phyloP scores from a whole-genome alignment of 2,797 vertebrate genomes.

The Karalla daura region DNA sequence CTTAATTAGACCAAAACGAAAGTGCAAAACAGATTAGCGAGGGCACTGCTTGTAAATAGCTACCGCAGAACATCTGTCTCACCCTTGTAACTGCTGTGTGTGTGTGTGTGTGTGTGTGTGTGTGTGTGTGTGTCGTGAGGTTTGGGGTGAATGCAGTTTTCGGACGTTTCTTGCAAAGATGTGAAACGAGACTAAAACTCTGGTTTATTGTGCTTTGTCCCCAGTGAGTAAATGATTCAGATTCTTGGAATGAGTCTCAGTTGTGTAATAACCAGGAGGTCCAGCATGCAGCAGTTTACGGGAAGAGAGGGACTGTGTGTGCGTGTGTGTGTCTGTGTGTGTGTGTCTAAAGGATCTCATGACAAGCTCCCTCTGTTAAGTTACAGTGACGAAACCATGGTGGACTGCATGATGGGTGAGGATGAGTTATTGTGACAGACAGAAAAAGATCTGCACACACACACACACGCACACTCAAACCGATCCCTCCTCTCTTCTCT shows the following conservation, averaged over 20 bases:
- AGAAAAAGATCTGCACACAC: background rate
- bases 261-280: background rate
- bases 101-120: slow-evolving; percentile 7
- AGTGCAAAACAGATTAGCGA: slow-evolving; percentile 66
- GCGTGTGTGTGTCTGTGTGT: accelerated
- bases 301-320: background rate
- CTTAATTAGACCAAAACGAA: slow-evolving; percentile 50
- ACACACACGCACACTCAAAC: background rate
- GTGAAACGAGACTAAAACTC: slow-evolving; percentile 18
- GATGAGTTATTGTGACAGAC: slow-evolving; percentile 58
- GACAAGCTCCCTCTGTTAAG: slow-evolving; percentile 52
- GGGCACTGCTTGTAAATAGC: slow-evolving; percentile 49
- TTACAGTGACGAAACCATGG: slow-evolving; percentile 34
- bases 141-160: slow-evolving; percentile 5
- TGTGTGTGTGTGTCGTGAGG: slow-evolving; percentile 10
- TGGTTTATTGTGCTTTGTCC: slow-evolving; percentile 13
- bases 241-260: background rate
- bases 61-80: slow-evolving; percentile 63
- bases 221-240: slow-evolving; percentile 15
- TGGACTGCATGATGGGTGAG: slow-evolving; percentile 36
- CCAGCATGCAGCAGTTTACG: background rate
- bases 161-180: slow-evolving; percentile 4
- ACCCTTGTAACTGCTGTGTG: background rate
- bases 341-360: background rate
- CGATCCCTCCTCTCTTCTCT: background rate